Conservation (phyloP, 2,888 invertebrate species). For the Crioceris asparagi region DNA sequence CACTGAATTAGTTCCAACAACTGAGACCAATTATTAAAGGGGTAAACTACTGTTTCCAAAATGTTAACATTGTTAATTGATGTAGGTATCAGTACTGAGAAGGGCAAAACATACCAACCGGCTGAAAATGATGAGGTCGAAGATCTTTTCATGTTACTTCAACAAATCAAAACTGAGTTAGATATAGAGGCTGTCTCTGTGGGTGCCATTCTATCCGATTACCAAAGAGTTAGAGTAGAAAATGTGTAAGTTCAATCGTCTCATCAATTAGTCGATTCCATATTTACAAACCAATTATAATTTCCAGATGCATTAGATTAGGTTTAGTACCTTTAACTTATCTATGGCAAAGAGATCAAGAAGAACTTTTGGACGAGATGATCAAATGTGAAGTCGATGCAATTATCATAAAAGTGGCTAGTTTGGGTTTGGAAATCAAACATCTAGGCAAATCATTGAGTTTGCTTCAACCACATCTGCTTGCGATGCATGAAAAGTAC, state of each 20-base stretch:
- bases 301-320: conserved; percentile 73
- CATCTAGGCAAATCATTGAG: conserved; percentile 80
- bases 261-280: too few species aligned
- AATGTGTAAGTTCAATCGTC: conserved; percentile 74
- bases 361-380: conserved; percentile 92
- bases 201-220: conserved; percentile 96
- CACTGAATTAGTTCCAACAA: too few species aligned
- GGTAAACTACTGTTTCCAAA: too few species aligned
- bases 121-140: conserved; percentile 91
- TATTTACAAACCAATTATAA: neutral
- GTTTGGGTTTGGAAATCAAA: conserved; percentile 79
- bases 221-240: conserved; percentile 95
- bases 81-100: conserved; percentile 60
- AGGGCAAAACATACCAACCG: conserved; percentile 67
- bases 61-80: too few species aligned
- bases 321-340: conserved; percentile 83
- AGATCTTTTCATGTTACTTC: conserved; percentile 79
- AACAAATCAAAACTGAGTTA: conserved; percentile 56
- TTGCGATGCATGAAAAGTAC: conserved; percentile 85
- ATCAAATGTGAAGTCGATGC: conserved; percentile 86
- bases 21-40: too few species aligned
- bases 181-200: conserved; percentile 83
- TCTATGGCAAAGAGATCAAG: conserved; percentile 93
- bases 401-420: conserved; percentile 91
- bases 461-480: conserved; percentile 78